phyloP scores from a whole-genome alignment of 2,888 invertebrate genomes.

The Pocota personata region DNA sequence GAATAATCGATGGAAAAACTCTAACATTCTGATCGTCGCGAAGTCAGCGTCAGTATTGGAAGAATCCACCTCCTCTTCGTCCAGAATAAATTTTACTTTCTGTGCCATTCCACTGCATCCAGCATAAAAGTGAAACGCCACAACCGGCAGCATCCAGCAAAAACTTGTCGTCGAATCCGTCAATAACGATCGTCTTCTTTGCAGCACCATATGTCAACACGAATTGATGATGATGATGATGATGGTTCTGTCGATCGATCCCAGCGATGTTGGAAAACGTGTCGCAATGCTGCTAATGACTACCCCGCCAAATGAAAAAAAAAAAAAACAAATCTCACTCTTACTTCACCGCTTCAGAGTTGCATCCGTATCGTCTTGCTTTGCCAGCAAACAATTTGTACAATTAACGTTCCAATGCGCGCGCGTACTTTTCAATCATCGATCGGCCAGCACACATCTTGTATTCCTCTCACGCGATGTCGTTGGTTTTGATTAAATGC shows the following conservation, averaged over 20 bases:
- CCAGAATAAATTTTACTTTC: constrained; percentile 64
- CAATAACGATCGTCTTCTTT: constrained; percentile 41
- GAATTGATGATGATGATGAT: constrained; percentile 69
- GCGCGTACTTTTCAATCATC: constrained; percentile 71
- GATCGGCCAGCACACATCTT: constrained; percentile 46
- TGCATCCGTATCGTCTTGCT: constrained; percentile 35
- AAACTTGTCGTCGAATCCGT: constrained; percentile 50
- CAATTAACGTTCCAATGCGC: constrained; percentile 73
- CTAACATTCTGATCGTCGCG: not conserved
- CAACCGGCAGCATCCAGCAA: constrained; percentile 14
- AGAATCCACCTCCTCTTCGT: constrained; percentile 34
- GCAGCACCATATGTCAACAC: constrained; percentile 58
- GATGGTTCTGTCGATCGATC: constrained; percentile 55
- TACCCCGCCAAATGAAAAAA: constrained; percentile 13
- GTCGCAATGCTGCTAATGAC: constrained; percentile 74
- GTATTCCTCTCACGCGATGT: constrained; percentile 52
- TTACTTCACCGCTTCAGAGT: constrained; percentile 48
- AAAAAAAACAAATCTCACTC: constrained; percentile 2
- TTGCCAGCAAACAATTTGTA: constrained; percentile 72
- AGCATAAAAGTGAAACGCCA: constrained; percentile 64
- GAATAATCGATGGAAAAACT: not conserved
- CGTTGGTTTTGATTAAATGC: constrained; percentile 52
- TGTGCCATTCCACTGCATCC: constrained; percentile 27
- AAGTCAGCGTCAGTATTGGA: not conserved
- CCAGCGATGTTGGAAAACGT: constrained; percentile 62